Evolutionary conservation across 2,888 invertebrate species (phyloP).

Genomic region (Anthophora plumipes): DNA sequence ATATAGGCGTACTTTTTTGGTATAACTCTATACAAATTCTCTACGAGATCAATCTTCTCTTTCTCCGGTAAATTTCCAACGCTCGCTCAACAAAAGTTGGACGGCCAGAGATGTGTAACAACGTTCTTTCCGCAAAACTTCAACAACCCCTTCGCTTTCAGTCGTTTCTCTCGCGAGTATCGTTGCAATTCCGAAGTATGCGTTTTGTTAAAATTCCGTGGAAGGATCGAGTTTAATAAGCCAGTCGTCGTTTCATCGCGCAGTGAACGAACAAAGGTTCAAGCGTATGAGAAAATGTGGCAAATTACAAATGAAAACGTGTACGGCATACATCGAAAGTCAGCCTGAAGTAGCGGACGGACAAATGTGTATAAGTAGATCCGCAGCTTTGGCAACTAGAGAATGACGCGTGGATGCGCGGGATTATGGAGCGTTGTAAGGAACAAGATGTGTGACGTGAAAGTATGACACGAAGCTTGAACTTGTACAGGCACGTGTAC

Average conservation of each 20-base stretch:
- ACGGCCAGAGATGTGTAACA: background rate
- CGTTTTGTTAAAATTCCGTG: constrained; percentile 16
- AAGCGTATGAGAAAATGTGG: constrained; percentile 3
- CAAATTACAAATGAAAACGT: constrained; percentile 50
- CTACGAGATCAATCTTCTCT: background rate
- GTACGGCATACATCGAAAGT: constrained; percentile 17
- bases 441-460: background rate
- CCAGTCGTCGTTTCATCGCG: constrained; percentile 22
- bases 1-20: too few species aligned
- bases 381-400: constrained; percentile 13
- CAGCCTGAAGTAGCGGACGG: constrained; percentile 11
- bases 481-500: background rate
- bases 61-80: background rate
- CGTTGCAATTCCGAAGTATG: background rate
- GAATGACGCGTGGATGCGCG: constrained; percentile 1
- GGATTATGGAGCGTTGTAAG: background rate
- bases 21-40: constrained; percentile 9
- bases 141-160: background rate
- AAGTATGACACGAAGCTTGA: constrained; percentile 14
- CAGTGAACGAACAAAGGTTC: background rate
- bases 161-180: background rate
- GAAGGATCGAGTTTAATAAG: constrained; percentile 40
- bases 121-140: constrained; percentile 2
- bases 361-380: constrained; percentile 46
- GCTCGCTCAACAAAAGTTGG: constrained; percentile 38